Evolutionary conservation across 2,797 vertebrate species (phyloP).

Genomic region (Pseudochirops cupreus): DNA sequence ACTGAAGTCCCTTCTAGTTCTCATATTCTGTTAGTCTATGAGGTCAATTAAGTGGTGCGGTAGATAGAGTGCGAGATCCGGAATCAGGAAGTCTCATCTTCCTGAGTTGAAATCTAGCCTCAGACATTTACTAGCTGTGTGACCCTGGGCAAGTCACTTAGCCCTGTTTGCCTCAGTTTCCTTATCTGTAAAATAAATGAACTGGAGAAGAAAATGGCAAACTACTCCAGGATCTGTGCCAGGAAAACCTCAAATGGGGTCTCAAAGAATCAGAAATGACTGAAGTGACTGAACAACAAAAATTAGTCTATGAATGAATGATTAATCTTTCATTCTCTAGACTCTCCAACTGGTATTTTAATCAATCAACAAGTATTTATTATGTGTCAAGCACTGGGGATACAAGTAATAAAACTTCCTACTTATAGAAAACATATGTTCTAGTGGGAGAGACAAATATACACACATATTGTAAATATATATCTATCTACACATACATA

Average conservation of each 20-base stretch:
- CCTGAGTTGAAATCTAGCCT: background rate
- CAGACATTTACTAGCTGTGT: background rate
- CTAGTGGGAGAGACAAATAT: background rate
- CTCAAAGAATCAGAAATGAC: background rate
- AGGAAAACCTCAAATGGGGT: background rate
- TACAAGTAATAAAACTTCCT: background rate
- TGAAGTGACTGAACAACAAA: background rate
- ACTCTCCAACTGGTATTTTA: background rate
- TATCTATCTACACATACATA: too few relatives aligned
- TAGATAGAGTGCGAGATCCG: background rate
- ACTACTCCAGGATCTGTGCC: background rate
- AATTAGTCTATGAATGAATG: background rate
- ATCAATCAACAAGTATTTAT: background rate
- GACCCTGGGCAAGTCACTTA: background rate
- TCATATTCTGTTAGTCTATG: background rate
- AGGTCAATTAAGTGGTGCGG: background rate
- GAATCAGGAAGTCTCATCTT: background rate
- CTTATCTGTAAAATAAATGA: background rate
- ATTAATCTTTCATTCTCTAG: background rate
- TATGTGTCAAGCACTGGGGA: background rate
- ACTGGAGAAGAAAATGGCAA: background rate
- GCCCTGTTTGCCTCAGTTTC: background rate
- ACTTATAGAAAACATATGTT: background rate
- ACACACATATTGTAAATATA: too few relatives aligned
- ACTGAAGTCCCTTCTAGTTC: background rate